A percentile compares a stretch with the other conserved stretches of the same genome.
Evolutionary conservation across 2,797 vertebrate genomes (phyloP).

Genomic region (Falco berigora): DNA sequence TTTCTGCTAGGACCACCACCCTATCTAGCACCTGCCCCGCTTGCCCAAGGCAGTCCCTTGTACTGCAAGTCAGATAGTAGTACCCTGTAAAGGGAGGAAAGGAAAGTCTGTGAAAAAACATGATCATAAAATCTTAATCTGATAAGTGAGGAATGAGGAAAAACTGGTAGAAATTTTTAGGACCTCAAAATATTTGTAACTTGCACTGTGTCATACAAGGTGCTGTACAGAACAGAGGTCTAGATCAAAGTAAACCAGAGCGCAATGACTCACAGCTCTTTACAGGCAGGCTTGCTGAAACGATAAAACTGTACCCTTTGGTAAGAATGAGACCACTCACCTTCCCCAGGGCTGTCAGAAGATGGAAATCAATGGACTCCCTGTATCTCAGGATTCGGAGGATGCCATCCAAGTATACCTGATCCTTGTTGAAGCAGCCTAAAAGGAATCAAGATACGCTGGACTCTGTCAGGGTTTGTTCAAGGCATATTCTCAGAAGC

Average conservation of each 20-base stretch:
- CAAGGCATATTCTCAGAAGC: not conserved
- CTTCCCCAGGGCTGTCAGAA: slow-evolving; percentile 90
- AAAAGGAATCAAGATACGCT: not conserved
- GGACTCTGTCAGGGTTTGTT: not conserved
- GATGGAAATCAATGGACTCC: slow-evolving; percentile 87
- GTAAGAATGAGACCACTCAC: slow-evolving; percentile 63
- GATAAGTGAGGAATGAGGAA: not conserved
- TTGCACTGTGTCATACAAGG: not conserved
- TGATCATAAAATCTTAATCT: not conserved
- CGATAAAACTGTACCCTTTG: not conserved
- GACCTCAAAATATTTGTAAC: not conserved
- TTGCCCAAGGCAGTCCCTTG: not conserved
- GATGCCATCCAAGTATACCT: slow-evolving; percentile 92
- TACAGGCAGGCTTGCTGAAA: not conserved
- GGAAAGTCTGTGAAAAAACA: not conserved
- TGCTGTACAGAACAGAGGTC: not conserved
- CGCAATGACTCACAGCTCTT: not conserved
- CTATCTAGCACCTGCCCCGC: not conserved
- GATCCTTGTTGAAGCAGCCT: slow-evolving; percentile 97
- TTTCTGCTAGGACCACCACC: not conserved
- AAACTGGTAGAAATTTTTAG: not conserved
- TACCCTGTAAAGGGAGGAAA: not conserved
- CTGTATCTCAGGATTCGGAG: slow-evolving; percentile 88
- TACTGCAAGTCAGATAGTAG: not conserved
- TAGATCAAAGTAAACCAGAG: not conserved